These are phyloP conservation scores for Macrocentrus cingulum DNA, from an alignment of 1,140 invertebrate genomes.

Conservation along the genomic window DNA sequence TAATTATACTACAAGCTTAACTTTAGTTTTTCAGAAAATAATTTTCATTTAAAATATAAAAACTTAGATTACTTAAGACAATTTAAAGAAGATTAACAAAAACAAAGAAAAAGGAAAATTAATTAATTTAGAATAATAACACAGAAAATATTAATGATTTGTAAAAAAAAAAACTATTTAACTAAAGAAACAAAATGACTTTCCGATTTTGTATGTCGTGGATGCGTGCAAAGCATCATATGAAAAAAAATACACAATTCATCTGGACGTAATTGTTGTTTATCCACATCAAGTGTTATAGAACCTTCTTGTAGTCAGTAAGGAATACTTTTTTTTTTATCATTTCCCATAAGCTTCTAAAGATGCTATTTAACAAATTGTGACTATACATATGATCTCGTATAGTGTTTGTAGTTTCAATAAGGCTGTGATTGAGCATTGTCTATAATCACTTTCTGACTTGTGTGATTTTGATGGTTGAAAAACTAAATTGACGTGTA, in stretches of 20 bases:
- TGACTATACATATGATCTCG: conserved; percentile 27
- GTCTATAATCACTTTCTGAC: conserved; percentile 3
- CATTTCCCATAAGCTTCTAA: not conserved
- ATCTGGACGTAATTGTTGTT: conserved; percentile 40
- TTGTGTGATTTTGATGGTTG: not conserved
- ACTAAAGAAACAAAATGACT: too few relatives aligned
- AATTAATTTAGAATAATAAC: too few relatives aligned
- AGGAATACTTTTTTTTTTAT: not conserved
- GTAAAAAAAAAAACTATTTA: too few relatives aligned
- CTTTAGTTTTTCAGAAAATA: too few relatives aligned
- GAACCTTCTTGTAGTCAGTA: conserved; percentile 27
- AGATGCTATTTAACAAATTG: conserved; percentile 16
- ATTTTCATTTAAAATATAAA: too few relatives aligned
- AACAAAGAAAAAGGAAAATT: not conserved
- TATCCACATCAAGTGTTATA: conserved; percentile 41
- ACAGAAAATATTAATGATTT: conserved; percentile 32
- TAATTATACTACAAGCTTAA: too few relatives aligned
- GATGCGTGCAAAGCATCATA: conserved; percentile 34
- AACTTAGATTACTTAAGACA: not conserved
- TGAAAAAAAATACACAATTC: conserved; percentile 42
- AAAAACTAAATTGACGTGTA: not conserved
- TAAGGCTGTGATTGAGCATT: conserved; percentile 40
- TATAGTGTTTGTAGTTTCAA: conserved; percentile 30
- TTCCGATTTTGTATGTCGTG: too few relatives aligned
- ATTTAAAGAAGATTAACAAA: not conserved